Conservation (phyloP, 2,888 invertebrate genomes). For the Acronicta leporina region DNA sequence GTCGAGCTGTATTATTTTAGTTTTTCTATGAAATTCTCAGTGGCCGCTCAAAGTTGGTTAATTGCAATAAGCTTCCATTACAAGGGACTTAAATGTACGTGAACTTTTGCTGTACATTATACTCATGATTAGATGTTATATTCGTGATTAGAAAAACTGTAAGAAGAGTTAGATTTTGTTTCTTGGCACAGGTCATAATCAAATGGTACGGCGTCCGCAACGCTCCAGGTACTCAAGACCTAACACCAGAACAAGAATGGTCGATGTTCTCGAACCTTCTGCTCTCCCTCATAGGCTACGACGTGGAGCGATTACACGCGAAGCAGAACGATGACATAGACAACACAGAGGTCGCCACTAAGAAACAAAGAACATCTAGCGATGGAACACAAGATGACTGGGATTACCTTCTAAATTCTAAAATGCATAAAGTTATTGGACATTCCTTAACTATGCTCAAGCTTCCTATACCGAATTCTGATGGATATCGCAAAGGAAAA, state of each 20-base stretch:
- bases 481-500: conserved; percentile 51
- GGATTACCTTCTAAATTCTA: conserved; percentile 91
- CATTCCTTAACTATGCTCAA: conserved; percentile 82
- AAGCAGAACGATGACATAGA: conserved; percentile 78
- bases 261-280: conserved; percentile 91
- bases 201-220: conserved; percentile 97
- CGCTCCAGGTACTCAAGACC: conserved; percentile 94
- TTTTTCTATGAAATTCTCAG: too few relatives aligned
- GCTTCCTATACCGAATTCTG: conserved; percentile 59
- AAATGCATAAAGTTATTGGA: conserved; percentile 87
- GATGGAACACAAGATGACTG: conserved; percentile 95
- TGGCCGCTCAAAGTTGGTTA: too few relatives aligned
- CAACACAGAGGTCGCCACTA: conserved; percentile 89
- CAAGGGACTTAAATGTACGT: too few relatives aligned
- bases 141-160: too few relatives aligned
- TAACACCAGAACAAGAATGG: conserved; percentile 94
- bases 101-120: too few relatives aligned
- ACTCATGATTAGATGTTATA: too few relatives aligned
- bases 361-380: conserved; percentile 94
- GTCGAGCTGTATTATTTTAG: too few relatives aligned
- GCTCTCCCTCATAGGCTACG: conserved; percentile 92
- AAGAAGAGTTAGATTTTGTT: not conserved
- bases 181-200: conserved; percentile 87
- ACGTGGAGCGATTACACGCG: conserved; percentile 89
- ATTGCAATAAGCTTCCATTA: too few relatives aligned